A percentile compares a stretch with the other conserved stretches of the same genome.
Evolutionary conservation across 2,888 invertebrate genomes (phyloP).

Genomic region (Melinopterus prodromus): DNA sequence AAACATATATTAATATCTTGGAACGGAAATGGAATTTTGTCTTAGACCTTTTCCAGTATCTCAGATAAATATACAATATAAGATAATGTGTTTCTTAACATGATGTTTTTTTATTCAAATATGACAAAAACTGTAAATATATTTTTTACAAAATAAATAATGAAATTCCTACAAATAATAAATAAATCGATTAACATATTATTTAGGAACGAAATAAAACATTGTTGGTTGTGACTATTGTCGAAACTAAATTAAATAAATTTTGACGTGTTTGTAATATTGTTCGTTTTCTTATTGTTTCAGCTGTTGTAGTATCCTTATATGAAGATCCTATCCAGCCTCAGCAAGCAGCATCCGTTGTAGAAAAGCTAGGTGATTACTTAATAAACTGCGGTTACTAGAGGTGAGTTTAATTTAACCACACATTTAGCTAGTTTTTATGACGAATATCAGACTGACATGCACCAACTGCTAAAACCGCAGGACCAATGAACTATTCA

Average conservation of each 20-base stretch:
- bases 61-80: too few species aligned
- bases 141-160: too few species aligned
- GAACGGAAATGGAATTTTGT: too few species aligned
- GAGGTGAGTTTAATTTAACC: constrained; percentile 63
- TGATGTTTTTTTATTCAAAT: too few species aligned
- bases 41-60: too few species aligned
- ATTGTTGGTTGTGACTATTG: background rate
- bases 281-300: constrained; percentile 59
- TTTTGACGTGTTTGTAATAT: background rate
- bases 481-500: background rate
- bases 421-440: background rate
- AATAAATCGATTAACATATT: too few species aligned
- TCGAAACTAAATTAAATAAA: background rate
- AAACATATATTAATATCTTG: too few species aligned
- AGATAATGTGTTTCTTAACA: too few species aligned
- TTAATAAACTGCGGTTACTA: constrained; percentile 97
- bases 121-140: too few species aligned
- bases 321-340: constrained; percentile 97
- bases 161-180: too few species aligned
- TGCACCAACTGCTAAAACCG: background rate
- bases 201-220: too few species aligned
- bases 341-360: constrained; percentile 95
- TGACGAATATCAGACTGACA: background rate
- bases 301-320: constrained; percentile 92
- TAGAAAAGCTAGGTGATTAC: constrained; percentile 97